Conservation (phyloP, 2,797 vertebrate genomes). For the Heliangelus exortis region DNA sequence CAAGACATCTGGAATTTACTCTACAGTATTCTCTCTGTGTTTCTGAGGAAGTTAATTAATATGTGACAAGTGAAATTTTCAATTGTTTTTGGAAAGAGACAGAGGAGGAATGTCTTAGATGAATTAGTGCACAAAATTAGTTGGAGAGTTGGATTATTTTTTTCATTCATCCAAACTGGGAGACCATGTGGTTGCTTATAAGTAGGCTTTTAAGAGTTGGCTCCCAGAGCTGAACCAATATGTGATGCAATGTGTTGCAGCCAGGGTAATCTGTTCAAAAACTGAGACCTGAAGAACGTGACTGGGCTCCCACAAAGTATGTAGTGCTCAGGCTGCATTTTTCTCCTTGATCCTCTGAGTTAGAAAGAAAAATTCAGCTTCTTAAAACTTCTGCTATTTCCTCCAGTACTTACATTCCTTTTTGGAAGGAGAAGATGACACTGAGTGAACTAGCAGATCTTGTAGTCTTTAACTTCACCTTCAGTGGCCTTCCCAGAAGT, state of each 20-base stretch:
- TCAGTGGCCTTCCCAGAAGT: background rate
- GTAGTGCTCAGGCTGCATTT: background rate
- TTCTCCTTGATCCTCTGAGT: background rate
- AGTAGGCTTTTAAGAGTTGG: background rate
- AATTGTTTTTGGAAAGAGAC: background rate
- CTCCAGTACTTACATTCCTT: background rate
- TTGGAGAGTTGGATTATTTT: background rate
- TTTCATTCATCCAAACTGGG: background rate
- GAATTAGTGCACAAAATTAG: slow-evolving; percentile 31
- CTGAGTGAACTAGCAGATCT: background rate
- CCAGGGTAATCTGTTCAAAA: background rate
- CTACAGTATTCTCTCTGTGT: slow-evolving; percentile 21
- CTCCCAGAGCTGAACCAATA: background rate
- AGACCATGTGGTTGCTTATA: background rate
- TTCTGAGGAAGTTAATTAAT: slow-evolving; percentile 53
- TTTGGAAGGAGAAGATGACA: background rate
- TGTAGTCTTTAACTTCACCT: background rate
- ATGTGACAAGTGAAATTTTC: background rate
- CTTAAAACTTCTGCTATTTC: background rate
- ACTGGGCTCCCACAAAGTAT: background rate
- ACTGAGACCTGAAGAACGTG: background rate
- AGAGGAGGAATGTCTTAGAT: background rate
- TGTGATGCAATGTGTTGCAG: background rate
- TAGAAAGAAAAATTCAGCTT: background rate
- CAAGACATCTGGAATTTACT: slow-evolving; percentile 41